phyloP scores from a whole-genome alignment of 23 tunicate species.

The Trididemnum miniatum region DNA sequence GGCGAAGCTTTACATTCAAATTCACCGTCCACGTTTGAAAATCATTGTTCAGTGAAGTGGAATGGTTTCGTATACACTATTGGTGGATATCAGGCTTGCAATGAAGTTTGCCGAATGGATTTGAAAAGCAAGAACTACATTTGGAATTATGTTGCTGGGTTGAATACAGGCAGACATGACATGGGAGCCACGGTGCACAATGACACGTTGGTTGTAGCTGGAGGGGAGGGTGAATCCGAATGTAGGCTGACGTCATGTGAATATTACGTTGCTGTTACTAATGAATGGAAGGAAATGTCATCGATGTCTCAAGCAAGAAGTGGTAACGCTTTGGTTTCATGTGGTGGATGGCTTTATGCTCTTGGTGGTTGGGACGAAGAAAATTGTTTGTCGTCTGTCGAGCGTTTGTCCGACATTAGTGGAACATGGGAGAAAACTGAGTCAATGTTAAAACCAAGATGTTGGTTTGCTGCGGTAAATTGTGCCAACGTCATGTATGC shows the following conservation, averaged over 20 bases:
- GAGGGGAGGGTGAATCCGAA: background rate
- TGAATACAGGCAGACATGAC: background rate
- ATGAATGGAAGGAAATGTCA: background rate
- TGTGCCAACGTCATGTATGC: background rate
- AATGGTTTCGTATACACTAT: background rate
- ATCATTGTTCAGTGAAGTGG: background rate
- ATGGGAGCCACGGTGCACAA: background rate
- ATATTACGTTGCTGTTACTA: background rate
- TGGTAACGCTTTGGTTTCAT: background rate
- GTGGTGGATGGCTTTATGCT: background rate
- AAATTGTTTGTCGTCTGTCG: background rate
- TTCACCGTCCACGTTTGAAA: background rate
- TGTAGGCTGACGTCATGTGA: background rate
- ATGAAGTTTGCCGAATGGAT: background rate
- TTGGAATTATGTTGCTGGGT: background rate
- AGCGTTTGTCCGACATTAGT: background rate
- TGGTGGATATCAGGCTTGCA: background rate
- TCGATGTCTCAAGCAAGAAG: background rate
- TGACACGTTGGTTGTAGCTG: background rate
- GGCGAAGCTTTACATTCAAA: background rate
- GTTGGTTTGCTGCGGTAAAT: conserved; percentile 12
- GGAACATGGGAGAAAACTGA: background rate
- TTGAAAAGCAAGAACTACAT: background rate
- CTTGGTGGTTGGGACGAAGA: background rate
- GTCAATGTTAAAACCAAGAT: background rate